Evolutionary conservation across 2,797 vertebrate species (phyloP).

Genomic region (Betta splendens): DNA sequence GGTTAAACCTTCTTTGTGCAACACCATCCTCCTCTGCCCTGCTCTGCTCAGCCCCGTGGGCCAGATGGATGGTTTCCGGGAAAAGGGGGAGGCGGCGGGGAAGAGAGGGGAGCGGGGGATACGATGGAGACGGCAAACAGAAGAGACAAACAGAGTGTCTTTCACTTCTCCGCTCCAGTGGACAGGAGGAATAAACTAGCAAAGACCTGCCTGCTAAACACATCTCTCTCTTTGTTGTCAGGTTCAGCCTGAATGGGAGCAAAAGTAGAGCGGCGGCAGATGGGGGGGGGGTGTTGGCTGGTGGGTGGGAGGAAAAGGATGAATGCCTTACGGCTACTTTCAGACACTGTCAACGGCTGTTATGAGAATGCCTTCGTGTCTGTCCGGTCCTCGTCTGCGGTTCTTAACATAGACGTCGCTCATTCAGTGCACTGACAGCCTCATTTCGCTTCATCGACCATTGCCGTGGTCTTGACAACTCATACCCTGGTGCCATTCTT

Average conservation of each 20-base stretch:
- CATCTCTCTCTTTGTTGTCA: slow-evolving; percentile 78
- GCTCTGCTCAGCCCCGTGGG: slow-evolving; percentile 46
- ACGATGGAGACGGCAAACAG: slow-evolving; percentile 65
- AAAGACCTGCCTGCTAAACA: slow-evolving; percentile 75
- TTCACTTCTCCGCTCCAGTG: slow-evolving; percentile 68
- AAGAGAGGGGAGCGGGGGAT: slow-evolving; percentile 20
- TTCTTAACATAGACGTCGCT: slow-evolving; percentile 59
- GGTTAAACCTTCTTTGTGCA: slow-evolving; percentile 60
- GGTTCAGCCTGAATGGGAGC: slow-evolving; percentile 69
- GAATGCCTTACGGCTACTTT: slow-evolving; percentile 73
- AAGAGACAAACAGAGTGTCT: slow-evolving; percentile 70
- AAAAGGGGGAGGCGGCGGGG: neutral
- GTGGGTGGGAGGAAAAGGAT: slow-evolving; percentile 40
- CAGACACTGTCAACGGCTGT: slow-evolving; percentile 68
- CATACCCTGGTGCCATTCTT: slow-evolving; percentile 27
- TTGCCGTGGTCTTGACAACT: slow-evolving; percentile 24
- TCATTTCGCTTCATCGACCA: slow-evolving; percentile 23
- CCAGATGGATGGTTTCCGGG: slow-evolving; percentile 42
- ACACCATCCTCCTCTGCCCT: slow-evolving; percentile 29
- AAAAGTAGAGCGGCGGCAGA: slow-evolving; percentile 64
- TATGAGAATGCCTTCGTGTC: slow-evolving; percentile 68
- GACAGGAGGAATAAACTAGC: slow-evolving; percentile 71
- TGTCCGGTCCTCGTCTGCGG: slow-evolving; percentile 34
- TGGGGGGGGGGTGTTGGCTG: slow-evolving; percentile 26
- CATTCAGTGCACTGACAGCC: slow-evolving; percentile 31